phyloP scores from a whole-genome alignment of 2,888 invertebrate genomes.

The Eilema depressum region DNA sequence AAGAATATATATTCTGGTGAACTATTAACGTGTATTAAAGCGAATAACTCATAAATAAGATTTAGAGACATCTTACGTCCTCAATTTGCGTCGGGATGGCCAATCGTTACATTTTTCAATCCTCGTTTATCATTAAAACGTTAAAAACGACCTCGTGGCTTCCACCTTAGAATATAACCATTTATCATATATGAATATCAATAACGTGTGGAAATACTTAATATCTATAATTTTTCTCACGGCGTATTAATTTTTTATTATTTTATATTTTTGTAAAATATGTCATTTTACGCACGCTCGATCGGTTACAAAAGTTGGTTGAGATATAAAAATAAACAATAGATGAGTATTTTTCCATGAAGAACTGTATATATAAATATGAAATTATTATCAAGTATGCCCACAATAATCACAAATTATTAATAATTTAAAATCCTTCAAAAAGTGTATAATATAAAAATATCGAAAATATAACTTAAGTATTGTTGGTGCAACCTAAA shows the following conservation, averaged over 20 bases:
- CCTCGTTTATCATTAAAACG: conserved; percentile 79
- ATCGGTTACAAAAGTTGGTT: neutral
- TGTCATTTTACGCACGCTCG: neutral
- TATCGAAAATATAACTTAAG: neutral
- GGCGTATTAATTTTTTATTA: neutral
- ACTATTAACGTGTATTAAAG: conserved; percentile 79
- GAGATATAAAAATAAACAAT: neutral
- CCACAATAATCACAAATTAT: neutral
- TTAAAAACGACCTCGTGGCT: conserved; percentile 67
- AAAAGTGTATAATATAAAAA: neutral
- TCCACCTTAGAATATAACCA: conserved; percentile 55
- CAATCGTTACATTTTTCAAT: conserved; percentile 77
- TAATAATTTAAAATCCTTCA: neutral
- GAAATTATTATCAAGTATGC: neutral
- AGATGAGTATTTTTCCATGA: no score
- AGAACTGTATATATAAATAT: neutral
- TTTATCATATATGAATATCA: conserved; percentile 55
- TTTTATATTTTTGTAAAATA: conserved; percentile 8
- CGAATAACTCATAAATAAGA: conserved; percentile 81
- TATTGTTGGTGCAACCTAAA: neutral
- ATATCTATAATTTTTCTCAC: conserved; percentile 14
- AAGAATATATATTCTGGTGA: conserved; percentile 70
- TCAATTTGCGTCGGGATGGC: conserved; percentile 79
- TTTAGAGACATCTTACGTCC: conserved; percentile 71
- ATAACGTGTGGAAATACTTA: conserved; percentile 36